These are phyloP conservation scores for Seira ritae DNA, from an alignment of 2,888 invertebrate species.

Conservation along the genomic window DNA sequence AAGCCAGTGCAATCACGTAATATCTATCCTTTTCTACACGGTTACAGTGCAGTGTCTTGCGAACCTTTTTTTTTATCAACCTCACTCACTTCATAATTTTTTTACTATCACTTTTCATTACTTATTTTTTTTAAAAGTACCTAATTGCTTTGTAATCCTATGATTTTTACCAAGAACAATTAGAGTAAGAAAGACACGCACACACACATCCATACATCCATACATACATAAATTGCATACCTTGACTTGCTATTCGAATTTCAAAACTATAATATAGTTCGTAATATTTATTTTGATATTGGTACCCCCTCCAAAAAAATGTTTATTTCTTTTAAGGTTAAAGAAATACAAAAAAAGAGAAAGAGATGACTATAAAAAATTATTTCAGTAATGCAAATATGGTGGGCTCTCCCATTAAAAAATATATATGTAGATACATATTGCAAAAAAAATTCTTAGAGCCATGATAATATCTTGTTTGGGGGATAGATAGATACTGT, in stretches of 20 bases:
- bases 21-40: background rate
- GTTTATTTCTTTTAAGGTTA: constrained; percentile 1
- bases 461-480: too few species aligned
- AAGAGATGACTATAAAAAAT: constrained; percentile 12
- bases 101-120: constrained; percentile 38
- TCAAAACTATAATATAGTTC: too few species aligned
- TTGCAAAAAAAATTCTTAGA: too few species aligned
- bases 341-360: constrained; percentile 13
- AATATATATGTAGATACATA: too few species aligned
- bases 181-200: constrained; percentile 10
- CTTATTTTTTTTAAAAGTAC: constrained; percentile 24
- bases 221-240: background rate
- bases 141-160: constrained; percentile 42
- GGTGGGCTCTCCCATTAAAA: background rate
- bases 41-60: background rate
- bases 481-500: too few species aligned
- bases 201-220: background rate
- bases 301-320: background rate
- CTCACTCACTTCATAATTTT: background rate
- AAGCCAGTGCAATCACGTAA: background rate
- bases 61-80: background rate
- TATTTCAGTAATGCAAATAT: too few species aligned
- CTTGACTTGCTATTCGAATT: too few species aligned
- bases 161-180: constrained; percentile 1
- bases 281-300: constrained; percentile 6